Conservation (phyloP, 1,140 invertebrate genomes). For the Octopus bimaculoides region DNA sequence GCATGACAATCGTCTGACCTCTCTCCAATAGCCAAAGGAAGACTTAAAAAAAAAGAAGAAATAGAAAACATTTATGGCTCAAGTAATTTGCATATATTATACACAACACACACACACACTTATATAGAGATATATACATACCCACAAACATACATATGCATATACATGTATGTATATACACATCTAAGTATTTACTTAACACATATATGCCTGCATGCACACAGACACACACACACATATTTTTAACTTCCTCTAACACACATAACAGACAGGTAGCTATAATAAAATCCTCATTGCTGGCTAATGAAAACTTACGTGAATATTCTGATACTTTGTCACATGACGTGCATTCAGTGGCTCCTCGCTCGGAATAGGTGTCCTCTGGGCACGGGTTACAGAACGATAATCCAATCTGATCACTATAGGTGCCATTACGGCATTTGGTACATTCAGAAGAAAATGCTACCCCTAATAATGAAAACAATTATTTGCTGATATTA, state of each 20-base stretch:
- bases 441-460: constrained; percentile 64
- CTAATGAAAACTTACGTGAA: constrained; percentile 46
- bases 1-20: too few species aligned
- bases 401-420: constrained; percentile 51
- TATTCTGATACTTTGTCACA: constrained; percentile 59
- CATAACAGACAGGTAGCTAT: not conserved
- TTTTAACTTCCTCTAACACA: not conserved
- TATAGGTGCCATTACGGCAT: constrained; percentile 63
- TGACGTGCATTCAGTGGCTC: constrained; percentile 56
- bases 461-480: constrained; percentile 59
- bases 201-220: not conserved
- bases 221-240: not conserved
- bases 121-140: not conserved
- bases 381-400: constrained; percentile 60
- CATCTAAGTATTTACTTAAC: not conserved
- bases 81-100: too few species aligned
- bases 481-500: not conserved
- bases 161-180: not conserved
- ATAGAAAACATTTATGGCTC: too few species aligned
- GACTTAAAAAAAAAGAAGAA: too few species aligned
- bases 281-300: not conserved
- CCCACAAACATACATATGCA: not conserved
- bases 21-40: too few species aligned
- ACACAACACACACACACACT: too few species aligned
- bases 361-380: constrained; percentile 58